Evolutionary conservation across 1,140 invertebrate genomes (phyloP), one percentile per base, ranked within the genome.

Genomic region (Drosophila sturtevanti): DNA sequence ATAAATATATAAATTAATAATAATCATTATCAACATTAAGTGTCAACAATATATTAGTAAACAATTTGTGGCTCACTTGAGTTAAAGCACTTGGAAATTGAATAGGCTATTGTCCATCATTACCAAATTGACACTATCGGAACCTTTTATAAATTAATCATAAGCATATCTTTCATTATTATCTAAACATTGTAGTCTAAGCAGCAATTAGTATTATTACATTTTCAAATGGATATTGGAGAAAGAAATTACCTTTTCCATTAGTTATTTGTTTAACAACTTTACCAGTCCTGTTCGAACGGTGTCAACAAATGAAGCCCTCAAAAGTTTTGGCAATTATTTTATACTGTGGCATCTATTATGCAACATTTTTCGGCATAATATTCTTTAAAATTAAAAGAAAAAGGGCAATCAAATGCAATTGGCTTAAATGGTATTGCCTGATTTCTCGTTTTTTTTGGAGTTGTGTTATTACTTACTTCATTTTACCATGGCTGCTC

Each of bases 401-500:
- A 12, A 41, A 31, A 14, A 11, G 0, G 4, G 22, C 10, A 11
- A 24, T 18, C 9, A 1, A 27, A 1, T 9, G 60, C 9, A 35
- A 37, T 0, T 54, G 68, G 55, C 54, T 65, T 1, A 72, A 54
- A 14, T 79, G 75, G 64, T 35, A 38, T 16, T 38, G 63, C 14
- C n/a, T 69, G 9, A 9, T 70, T 0, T 4, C 21, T 9, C 74
- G 75, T 0, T 1, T 68, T 0, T 0, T 48, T 4, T 27, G 54
- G 0, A 5, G 22, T 24, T 34, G 2, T n/a, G 12, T 11, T 12
- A 2, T 0, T 69, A 22, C 14, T 2, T 11, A 0, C 37, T 34
- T 18, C n/a, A 0, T 44, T 7, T 11, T 7, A 1, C 0, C 0
- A 2, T 5, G 0, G 6, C n/a, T 12, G 0, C 1, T 0, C 4